phyloP scores from a whole-genome alignment of 2,888 invertebrate species.

The Melanotus villosus region DNA sequence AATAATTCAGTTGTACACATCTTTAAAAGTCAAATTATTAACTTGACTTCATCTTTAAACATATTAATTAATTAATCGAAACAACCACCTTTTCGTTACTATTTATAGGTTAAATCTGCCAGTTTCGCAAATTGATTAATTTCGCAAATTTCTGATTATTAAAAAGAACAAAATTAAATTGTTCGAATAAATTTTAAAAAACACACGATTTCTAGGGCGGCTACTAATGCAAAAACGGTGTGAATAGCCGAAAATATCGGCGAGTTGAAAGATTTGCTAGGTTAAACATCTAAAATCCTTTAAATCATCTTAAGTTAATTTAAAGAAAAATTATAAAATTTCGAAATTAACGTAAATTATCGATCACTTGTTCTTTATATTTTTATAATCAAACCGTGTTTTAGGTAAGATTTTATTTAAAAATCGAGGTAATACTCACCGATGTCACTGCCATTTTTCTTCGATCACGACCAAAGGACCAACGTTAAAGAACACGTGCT shows the following conservation, averaged over 20 bases:
- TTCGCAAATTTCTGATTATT: too few species aligned
- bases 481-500: not conserved
- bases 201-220: too few species aligned
- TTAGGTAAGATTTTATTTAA: not conserved
- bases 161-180: too few species aligned
- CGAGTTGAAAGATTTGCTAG: too few species aligned
- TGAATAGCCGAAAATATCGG: too few species aligned
- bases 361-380: not conserved
- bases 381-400: not conserved
- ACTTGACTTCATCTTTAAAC: not conserved
- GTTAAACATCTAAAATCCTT: not conserved
- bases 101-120: not conserved
- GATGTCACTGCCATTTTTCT: conserved; percentile 20
- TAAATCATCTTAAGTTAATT: not conserved
- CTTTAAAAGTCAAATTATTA: conserved; percentile 27
- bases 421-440: conserved; percentile 14
- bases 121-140: not conserved
- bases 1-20: conserved; percentile 27
- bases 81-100: not conserved
- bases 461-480: not conserved
- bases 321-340: not conserved
- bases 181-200: too few species aligned
- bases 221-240: too few species aligned
- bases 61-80: not conserved
- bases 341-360: not conserved